Evolutionary conservation across 2,797 vertebrate species (phyloP), one percentile per base, ranked within the genome.

Genomic region (Acrocephalus scirpaceus): DNA sequence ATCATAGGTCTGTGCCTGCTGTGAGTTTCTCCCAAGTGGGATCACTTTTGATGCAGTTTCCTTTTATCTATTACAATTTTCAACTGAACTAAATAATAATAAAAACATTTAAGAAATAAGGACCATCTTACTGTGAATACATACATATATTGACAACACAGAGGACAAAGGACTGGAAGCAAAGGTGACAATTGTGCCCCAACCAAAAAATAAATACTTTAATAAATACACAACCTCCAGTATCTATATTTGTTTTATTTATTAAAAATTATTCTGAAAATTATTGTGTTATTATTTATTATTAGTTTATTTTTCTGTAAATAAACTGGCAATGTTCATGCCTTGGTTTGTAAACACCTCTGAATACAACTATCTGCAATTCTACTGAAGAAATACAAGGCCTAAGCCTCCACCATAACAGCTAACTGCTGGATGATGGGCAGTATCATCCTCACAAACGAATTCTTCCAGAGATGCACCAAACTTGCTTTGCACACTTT

Each of bases 161-260:
- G 15, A 73, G 7, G 6, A 29, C 21, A 47, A n/a, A 36, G 15
- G 34, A 90, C 32, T 10, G 11, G 15, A 6, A 87, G 29, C 13
- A 74, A 58, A 53, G 5, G 21, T 1, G 2, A 45, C 11, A 77
- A 44, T 0, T 34, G 34, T 69, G 34, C 15, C 19, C 16, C 32
- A 56, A 19, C 1, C 11, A 54, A 83, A 45, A 9, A 65, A 79
- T 2, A 60, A 29, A 45, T 26, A 58, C 0, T 0, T 60, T 56
- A 38, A 38, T 38, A 38, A 38, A 38, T 38, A 38, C 19, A 17
- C 18, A 65, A 36, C 17, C n/a, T 47, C 21, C 3, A 2, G 9
- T 15, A 32, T 30, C 9, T 58, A 9, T 30, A 16, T 38, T 44
- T 38, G 11, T 38, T 38, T 38, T 38, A 38, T 38, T 38, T 38